Percentiles rank a stretch among this genome's conserved stretches.
These are phyloP conservation scores for Cryptophagus acutangulus DNA, from an alignment of 2,888 invertebrate genomes.

Conservation along the genomic window DNA sequence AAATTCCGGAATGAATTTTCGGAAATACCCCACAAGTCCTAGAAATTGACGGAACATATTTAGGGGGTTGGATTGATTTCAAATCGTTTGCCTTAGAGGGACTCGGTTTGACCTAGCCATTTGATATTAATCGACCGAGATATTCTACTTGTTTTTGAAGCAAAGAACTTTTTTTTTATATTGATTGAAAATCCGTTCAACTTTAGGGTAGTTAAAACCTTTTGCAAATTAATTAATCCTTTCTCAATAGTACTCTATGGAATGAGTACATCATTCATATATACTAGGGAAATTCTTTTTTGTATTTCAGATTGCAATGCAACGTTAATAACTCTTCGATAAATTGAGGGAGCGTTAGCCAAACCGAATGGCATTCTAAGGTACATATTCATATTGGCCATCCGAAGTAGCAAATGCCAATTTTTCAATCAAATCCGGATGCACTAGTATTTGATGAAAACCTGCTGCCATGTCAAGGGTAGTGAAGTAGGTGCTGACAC, in stretches of 20 bases:
- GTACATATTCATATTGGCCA: constrained; percentile 18
- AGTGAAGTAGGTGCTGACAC: constrained; percentile 22
- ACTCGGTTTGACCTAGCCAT: no score
- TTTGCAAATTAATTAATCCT: background rate
- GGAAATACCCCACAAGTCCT: constrained; percentile 15
- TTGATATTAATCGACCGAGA: background rate
- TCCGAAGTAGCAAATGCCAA: constrained; percentile 26
- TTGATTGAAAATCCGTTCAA: background rate
- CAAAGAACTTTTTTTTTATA: constrained; percentile 6
- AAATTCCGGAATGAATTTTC: constrained; percentile 17
- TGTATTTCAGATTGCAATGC: no score
- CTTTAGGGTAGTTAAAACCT: background rate
- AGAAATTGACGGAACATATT: constrained; percentile 16
- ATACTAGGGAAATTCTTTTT: no score
- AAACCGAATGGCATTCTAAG: constrained; percentile 11
- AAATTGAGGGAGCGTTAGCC: constrained; percentile 14
- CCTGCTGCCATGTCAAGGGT: constrained; percentile 29
- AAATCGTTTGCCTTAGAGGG: no score
- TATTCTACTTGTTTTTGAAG: constrained; percentile 1
- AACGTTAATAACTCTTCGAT: no score
- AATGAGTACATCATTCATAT: no score
- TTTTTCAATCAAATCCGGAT: constrained; percentile 3
- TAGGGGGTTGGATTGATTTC: constrained; percentile 7
- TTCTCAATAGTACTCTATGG: no score
- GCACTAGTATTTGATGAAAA: constrained; percentile 33